A percentile compares a stretch with the other conserved stretches of the same genome.
phyloP scores from a whole-genome alignment of 2,888 invertebrate genomes.

The Chloroclysta siterata region DNA sequence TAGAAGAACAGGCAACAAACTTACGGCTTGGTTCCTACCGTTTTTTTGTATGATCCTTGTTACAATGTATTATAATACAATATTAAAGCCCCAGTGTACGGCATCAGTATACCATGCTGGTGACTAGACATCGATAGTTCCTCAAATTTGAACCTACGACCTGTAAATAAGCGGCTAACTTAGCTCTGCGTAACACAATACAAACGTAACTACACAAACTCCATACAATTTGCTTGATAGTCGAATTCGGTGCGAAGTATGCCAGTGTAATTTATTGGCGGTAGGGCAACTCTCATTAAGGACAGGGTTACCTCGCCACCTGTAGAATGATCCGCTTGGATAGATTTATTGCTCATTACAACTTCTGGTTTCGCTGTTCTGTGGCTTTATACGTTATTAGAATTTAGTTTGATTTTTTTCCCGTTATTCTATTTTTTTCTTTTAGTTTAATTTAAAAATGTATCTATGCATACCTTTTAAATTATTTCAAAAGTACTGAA shows the following conservation, averaged over 20 bases:
- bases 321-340: slow-evolving; percentile 69
- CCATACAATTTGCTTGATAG: slow-evolving; percentile 42
- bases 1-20: too few species aligned
- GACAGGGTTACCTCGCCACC: slow-evolving; percentile 70
- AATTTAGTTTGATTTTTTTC: neutral
- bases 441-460: too few species aligned
- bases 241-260: slow-evolving; percentile 63
- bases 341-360: slow-evolving; percentile 61
- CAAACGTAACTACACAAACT: slow-evolving; percentile 22
- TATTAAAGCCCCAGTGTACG: too few species aligned
- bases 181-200: slow-evolving; percentile 9
- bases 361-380: slow-evolving; percentile 45
- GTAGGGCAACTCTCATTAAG: slow-evolving; percentile 72
- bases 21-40: too few species aligned
- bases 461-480: too few species aligned
- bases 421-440: slow-evolving; percentile 6
- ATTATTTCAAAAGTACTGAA: too few species aligned
- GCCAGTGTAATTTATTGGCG: slow-evolving; percentile 71
- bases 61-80: too few species aligned
- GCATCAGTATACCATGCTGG: too few species aligned
- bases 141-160: too few species aligned
- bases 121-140: too few species aligned
- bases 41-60: too few species aligned
- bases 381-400: slow-evolving; percentile 20
- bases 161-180: neutral